A percentile compares a stretch with the other conserved stretches of the same genome.
These are phyloP conservation scores for Caenorhabditis becei DNA, from an alignment of 2,888 invertebrate species.

Conservation along the genomic window DNA sequence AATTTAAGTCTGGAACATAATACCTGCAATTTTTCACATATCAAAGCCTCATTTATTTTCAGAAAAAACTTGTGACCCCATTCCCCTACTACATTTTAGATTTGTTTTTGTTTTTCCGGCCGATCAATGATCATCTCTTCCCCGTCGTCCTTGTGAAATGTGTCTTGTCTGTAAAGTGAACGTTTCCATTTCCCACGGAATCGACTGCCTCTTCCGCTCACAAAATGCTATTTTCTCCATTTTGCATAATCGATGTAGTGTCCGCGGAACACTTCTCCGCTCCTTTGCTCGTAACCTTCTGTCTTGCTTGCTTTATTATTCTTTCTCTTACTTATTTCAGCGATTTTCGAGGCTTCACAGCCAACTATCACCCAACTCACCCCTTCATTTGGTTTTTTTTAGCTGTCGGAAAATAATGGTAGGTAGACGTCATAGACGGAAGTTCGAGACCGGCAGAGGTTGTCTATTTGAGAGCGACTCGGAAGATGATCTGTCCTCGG, in stretches of 20 bases:
- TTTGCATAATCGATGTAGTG: not conserved
- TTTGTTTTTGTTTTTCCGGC: not conserved
- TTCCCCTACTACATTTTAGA: not conserved
- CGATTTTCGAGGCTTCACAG: not conserved
- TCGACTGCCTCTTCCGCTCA: not conserved
- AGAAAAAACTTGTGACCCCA: not conserved
- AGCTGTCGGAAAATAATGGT: constrained; percentile 35
- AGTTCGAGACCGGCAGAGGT: not conserved
- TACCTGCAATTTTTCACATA: not conserved
- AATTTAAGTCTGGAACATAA: too few species aligned
- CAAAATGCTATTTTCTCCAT: not conserved
- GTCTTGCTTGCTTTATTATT: not conserved
- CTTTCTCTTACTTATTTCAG: not conserved
- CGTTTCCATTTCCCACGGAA: not conserved
- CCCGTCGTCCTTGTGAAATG: not conserved
- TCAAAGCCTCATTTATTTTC: not conserved
- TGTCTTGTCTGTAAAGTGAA: not conserved
- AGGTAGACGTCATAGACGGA: not conserved
- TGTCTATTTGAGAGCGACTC: constrained; percentile 63
- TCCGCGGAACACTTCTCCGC: not conserved
- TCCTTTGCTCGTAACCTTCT: not conserved
- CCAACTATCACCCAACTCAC: constrained; percentile 10
- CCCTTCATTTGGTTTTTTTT: constrained; percentile 17
- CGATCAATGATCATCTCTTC: not conserved
- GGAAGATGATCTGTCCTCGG: constrained; percentile 63